These are phyloP conservation scores for Ceratotherium simum DNA, from an alignment of 2,113 vertebrate genomes.

Conservation along the genomic window DNA sequence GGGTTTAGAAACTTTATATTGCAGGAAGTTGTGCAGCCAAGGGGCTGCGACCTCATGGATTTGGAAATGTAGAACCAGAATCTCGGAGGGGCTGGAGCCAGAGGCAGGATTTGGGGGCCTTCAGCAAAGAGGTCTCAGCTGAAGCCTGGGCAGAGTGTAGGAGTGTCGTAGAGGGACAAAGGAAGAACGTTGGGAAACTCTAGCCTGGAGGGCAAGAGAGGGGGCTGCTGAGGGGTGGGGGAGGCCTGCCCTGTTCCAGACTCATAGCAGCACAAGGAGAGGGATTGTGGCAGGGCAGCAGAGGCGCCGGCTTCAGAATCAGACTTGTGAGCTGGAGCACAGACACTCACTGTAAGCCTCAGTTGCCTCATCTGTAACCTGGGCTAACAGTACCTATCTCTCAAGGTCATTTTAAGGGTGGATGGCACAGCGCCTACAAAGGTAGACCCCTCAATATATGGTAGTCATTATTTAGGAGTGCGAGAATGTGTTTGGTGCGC, in stretches of 20 bases:
- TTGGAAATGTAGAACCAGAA: not conserved
- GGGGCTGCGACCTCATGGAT: not conserved
- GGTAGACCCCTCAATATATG: fast-evolving
- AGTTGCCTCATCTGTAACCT: not conserved
- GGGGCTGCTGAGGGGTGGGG: not conserved
- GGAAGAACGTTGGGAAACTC: not conserved
- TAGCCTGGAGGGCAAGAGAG: too few species aligned
- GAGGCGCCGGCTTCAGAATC: not conserved
- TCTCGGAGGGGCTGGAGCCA: not conserved
- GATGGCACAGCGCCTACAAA: not conserved
- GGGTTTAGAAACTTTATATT: not conserved
- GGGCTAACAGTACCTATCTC: not conserved
- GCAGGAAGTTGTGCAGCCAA: not conserved
- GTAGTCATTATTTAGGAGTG: not conserved
- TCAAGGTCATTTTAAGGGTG: not conserved
- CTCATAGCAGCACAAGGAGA: fast-evolving
- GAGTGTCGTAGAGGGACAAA: not conserved
- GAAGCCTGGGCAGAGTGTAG: not conserved
- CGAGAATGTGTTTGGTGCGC: not conserved
- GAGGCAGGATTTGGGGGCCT: not conserved
- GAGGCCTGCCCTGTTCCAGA: not conserved
- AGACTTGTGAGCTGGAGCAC: not conserved
- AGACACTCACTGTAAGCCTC: not conserved
- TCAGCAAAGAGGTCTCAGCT: not conserved
- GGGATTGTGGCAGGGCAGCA: fast-evolving